Evolutionary conservation across 2,888 invertebrate genomes (phyloP).

Genomic region (Apotomis capreana): DNA sequence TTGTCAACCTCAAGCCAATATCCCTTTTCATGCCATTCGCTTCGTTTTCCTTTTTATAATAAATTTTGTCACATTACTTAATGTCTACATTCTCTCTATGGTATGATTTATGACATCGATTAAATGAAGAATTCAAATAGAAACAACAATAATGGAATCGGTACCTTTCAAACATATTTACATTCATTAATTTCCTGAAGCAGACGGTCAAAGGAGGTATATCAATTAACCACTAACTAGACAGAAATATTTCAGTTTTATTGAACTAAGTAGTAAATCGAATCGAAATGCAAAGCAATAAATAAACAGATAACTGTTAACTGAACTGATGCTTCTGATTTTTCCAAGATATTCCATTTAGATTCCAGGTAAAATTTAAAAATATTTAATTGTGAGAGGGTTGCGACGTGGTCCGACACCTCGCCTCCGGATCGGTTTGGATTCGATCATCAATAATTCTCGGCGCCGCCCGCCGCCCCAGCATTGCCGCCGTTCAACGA

Average conservation of each 20-base stretch:
- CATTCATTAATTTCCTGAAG: not conserved
- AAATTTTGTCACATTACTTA: slow-evolving; percentile 14
- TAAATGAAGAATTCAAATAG: not conserved
- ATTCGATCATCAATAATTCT: slow-evolving; percentile 60
- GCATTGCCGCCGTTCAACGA: slow-evolving; percentile 54
- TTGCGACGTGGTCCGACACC: slow-evolving; percentile 40
- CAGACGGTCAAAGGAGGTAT: too few relatives aligned
- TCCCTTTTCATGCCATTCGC: slow-evolving; percentile 11
- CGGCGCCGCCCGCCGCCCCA: slow-evolving; percentile 52
- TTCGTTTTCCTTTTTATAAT: slow-evolving; percentile 16
- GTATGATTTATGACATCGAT: slow-evolving; percentile 1
- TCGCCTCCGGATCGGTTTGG: slow-evolving; percentile 46
- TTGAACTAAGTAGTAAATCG: too few relatives aligned
- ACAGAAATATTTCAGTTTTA: not conserved
- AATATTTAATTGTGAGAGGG: slow-evolving; percentile 30
- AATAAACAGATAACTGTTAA: too few relatives aligned
- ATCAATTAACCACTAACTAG: too few relatives aligned
- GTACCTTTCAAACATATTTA: not conserved
- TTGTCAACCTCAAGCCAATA: slow-evolving; percentile 27
- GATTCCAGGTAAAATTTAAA: slow-evolving; percentile 17
- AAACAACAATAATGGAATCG: not conserved
- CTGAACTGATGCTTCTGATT: too few relatives aligned
- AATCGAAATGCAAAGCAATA: too few relatives aligned
- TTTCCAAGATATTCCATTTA: not conserved
- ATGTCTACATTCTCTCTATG: not conserved